Evolutionary conservation across 1,140 invertebrate species (phyloP).

Genomic region (Cydia amplana): DNA sequence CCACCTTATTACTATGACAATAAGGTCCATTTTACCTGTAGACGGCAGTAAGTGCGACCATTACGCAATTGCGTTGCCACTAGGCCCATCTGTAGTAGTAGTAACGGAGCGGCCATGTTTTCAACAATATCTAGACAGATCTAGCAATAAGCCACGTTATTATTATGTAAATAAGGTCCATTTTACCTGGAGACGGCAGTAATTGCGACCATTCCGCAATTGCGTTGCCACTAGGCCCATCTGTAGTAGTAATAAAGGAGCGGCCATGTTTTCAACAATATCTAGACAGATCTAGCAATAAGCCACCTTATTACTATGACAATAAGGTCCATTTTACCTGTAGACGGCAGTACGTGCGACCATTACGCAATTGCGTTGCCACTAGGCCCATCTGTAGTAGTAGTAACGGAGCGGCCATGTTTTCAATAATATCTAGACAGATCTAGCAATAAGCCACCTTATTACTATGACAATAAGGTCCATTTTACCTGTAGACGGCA

Average conservation of each 20-base stretch:
- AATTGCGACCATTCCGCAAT: constrained; percentile 43
- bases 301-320: not conserved
- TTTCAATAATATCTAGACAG: constrained; percentile 77
- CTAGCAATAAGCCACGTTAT: no score
- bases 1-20: constrained; percentile 7
- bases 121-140: constrained; percentile 67
- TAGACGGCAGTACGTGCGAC: constrained; percentile 44
- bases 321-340: constrained; percentile 46
- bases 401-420: constrained; percentile 87
- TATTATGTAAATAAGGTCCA: constrained; percentile 4
- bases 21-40: constrained; percentile 49
- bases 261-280: constrained; percentile 86
- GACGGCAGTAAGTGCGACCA: constrained; percentile 40
- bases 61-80: constrained; percentile 63
- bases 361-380: constrained; percentile 55
- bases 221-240: constrained; percentile 73
- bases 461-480: constrained; percentile 11
- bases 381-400: constrained; percentile 79
- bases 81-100: constrained; percentile 79
- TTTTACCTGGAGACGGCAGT: constrained; percentile 55
- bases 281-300: no score
- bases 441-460: no score
- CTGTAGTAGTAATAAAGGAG: constrained; percentile 83
- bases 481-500: constrained; percentile 55
- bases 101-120: constrained; percentile 88